Evolutionary conservation across 2,888 invertebrate genomes (phyloP).

Genomic region (Heliconius ismenius): DNA sequence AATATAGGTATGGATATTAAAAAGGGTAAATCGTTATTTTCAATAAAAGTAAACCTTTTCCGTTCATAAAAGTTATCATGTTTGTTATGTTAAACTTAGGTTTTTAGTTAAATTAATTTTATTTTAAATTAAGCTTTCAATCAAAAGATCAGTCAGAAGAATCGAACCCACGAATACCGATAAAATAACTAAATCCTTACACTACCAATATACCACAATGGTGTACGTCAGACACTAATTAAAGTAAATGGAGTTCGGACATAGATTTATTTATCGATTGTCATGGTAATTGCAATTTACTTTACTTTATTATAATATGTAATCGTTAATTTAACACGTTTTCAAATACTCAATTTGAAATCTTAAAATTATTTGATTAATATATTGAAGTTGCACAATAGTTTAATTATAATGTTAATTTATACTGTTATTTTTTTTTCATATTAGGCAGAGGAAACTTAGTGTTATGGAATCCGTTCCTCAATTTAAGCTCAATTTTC

Average conservation of each 20-base stretch:
- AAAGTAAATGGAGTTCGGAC: constrained; percentile 22
- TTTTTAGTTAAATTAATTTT: too few species aligned
- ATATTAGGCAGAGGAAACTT: too few species aligned
- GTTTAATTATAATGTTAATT: neutral
- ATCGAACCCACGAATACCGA: neutral
- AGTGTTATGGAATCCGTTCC: too few species aligned
- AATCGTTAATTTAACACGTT: constrained; percentile 11
- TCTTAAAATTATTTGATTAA: neutral
- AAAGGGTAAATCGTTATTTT: too few species aligned
- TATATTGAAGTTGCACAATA: neutral
- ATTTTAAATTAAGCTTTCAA: too few species aligned
- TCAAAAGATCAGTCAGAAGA: too few species aligned
- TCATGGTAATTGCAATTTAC: constrained; percentile 26
- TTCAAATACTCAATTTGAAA: neutral
- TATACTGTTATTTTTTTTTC: too few species aligned
- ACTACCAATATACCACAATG: constrained; percentile 2
- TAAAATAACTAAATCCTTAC: neutral
- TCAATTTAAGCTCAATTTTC: too few species aligned
- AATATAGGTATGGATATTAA: too few species aligned
- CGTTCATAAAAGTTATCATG: too few species aligned
- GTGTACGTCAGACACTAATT: constrained; percentile 11
- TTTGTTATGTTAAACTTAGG: too few species aligned
- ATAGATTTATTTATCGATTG: constrained; percentile 33
- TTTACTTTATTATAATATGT: constrained; percentile 20
- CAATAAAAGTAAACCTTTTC: too few species aligned